phyloP scores from a whole-genome alignment of 1,140 invertebrate genomes.

The Tetragonula clypearis region DNA sequence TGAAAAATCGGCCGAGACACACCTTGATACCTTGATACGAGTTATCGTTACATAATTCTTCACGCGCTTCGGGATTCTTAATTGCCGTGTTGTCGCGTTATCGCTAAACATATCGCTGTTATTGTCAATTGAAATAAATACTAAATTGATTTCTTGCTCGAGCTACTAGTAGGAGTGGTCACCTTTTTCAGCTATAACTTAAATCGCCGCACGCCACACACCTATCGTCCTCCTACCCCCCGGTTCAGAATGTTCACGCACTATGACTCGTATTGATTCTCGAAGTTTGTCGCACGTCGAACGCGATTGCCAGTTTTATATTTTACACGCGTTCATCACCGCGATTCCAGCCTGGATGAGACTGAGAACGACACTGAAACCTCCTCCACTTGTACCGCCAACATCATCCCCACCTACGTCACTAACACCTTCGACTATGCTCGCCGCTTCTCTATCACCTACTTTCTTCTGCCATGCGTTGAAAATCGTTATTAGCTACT shows the following conservation, averaged over 20 bases:
- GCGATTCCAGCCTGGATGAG: conserved; percentile 46
- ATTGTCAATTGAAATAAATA: not conserved
- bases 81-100: not conserved
- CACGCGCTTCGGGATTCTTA: not conserved
- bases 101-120: not conserved
- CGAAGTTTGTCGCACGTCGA: not conserved
- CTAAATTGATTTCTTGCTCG: not conserved
- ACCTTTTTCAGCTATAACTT: conserved; percentile 13
- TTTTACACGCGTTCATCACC: conserved; percentile 17
- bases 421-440: conserved; percentile 29
- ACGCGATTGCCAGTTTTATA: not conserved
- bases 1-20: not conserved
- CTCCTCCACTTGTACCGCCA: conserved; percentile 13
- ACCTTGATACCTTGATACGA: not conserved
- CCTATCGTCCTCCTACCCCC: too few species aligned
- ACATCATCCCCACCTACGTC: conserved; percentile 45
- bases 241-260: not conserved
- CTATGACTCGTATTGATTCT: conserved; percentile 17
- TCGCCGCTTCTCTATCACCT: conserved; percentile 25
- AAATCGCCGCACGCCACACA: not conserved
- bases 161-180: not conserved
- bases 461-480: conserved; percentile 20
- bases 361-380: conserved; percentile 53
- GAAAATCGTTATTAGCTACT: conserved; percentile 28
- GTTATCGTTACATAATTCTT: not conserved